Evolutionary conservation across 1,140 invertebrate genomes (phyloP).

Genomic region (Trinorchestia longiramus): DNA sequence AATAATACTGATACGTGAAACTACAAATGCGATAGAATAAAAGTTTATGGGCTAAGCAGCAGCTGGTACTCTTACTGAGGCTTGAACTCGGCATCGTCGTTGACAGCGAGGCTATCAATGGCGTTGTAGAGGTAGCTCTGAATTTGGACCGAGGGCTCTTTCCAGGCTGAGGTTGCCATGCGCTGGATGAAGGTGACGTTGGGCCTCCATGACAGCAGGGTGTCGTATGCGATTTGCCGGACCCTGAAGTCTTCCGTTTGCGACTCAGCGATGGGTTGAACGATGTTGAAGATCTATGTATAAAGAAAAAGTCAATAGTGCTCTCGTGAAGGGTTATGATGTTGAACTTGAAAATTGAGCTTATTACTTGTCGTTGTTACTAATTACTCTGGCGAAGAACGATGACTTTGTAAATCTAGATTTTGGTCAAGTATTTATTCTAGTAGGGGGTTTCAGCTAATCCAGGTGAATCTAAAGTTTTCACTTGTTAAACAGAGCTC

Average conservation of each 20-base stretch:
- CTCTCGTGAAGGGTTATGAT: too few species aligned
- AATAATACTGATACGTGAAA: not conserved
- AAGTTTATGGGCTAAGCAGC: not conserved
- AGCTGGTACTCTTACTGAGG: not conserved
- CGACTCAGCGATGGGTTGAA: conserved; percentile 38
- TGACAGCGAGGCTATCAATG: conserved; percentile 29
- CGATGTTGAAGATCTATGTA: conserved; percentile 34
- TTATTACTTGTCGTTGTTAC: too few species aligned
- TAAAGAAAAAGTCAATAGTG: not conserved
- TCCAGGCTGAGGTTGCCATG: not conserved
- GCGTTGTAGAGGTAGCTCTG: conserved; percentile 38
- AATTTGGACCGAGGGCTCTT: not conserved
- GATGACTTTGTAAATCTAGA: too few species aligned
- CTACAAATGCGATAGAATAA: too few species aligned
- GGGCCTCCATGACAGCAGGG: not conserved
- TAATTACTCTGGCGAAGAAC: not conserved
- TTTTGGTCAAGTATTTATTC: not conserved
- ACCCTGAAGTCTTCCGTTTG: conserved; percentile 28
- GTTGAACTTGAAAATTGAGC: too few species aligned
- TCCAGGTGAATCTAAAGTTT: not conserved
- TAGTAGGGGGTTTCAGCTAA: not conserved
- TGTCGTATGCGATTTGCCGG: conserved; percentile 11
- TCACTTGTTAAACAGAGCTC: not conserved
- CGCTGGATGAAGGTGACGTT: conserved; percentile 14
- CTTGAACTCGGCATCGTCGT: conserved; percentile 9